Base-by-base conservation (phyloP, 23 tunicate genomes). In the Oikopleura albicans region DNA sequence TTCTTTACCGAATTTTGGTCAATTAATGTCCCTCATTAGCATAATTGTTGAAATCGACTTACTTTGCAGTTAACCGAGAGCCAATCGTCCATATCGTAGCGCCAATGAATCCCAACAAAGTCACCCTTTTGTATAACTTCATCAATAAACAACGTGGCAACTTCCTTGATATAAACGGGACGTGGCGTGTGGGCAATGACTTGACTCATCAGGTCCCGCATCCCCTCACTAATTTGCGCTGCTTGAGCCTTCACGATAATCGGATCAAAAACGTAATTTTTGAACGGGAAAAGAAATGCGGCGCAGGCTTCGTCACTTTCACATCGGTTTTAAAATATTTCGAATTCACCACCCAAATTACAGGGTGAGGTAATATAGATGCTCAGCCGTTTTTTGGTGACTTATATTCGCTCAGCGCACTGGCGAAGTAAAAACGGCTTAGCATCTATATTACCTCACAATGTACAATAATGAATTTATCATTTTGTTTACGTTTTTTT, bases 11-110 rank as follows among this genome's bases (percentile, higher is more conserved):
- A n/a, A n/a, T n/a, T n/a, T n/a, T n/a, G n/a, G n/a, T n/a, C n/a
- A n/a, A n/a, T n/a, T n/a, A n/a, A n/a, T n/a, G n/a, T n/a, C n/a
- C n/a, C n/a, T n/a, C n/a, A n/a, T n/a, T n/a, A n/a, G n/a, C n/a
- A n/a, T n/a, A n/a, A n/a, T n/a, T n/a, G n/a, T n/a, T n/a, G n/a
- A n/a, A n/a, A n/a, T n/a, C n/a, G n/a, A 16, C 33, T 16, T 71
- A 71, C 79, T 37, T 71, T 71, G 79, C 79, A 71, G 35, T 71
- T 71, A 2, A 31, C 35, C 28, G 79, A 22, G 37, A 71, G 2
- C 79, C 79, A 71, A 71, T 71, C 79, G 35, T 71, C 79, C 4
- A 71, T 4, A 29, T 71, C 79, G 37, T 71, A 71, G 28, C 79
- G 28, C 79, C 79, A 71, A 29, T 71, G 79, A 29, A 71, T 71